Evolutionary conservation across 2,797 vertebrate species (phyloP), one percentile per base, ranked within the genome.

Genomic region (Cossypha niveicapilla): DNA sequence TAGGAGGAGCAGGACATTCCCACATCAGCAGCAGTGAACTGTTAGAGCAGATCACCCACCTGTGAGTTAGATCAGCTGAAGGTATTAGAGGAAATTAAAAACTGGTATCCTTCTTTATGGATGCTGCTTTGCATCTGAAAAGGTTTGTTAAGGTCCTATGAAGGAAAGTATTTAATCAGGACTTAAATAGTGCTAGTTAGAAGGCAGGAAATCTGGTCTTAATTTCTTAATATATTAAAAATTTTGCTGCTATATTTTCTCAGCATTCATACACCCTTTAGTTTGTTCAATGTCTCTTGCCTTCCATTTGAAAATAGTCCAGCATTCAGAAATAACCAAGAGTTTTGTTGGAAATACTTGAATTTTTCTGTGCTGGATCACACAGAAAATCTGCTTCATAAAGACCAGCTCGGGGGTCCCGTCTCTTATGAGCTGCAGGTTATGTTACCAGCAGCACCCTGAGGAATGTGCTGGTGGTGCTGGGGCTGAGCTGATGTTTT

Each of bases 31-130:
- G 34, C 67, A 56, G 23, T 7, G 32, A 63, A 11, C 32, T 39
- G 39, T 25, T 39, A n/a, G 56, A 62, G 37, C 37, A 30, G 44
- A 17, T 72, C 60, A 23, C 24, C 10, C 4, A 1, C 11, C 23
- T 16, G 19, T 12, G 30, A 30, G 4, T 42, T 14, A 25, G 25
- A 18, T 32, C 13, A 19, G 12, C 62, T 48, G 18, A 18, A 35
- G 13, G 34, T 21, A 22, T n/a, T 19, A 54, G 21, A 68, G 35
- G 23, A 73, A 76, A 32, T 70, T n/a, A 24, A 73, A 57, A 73
- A 7, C 10, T 3, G 4, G 0, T 54, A 1, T 32, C 0, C 1
- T 47, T 73, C 60, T n/a, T 10, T 24, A 4, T 3, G 17, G 51
- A 16, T 77, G 44, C 13, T 73, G 18, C 47, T 77, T 62, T 58